phyloP scores from a whole-genome alignment of 2,797 vertebrate species.

The Acanthiza pusilla region DNA sequence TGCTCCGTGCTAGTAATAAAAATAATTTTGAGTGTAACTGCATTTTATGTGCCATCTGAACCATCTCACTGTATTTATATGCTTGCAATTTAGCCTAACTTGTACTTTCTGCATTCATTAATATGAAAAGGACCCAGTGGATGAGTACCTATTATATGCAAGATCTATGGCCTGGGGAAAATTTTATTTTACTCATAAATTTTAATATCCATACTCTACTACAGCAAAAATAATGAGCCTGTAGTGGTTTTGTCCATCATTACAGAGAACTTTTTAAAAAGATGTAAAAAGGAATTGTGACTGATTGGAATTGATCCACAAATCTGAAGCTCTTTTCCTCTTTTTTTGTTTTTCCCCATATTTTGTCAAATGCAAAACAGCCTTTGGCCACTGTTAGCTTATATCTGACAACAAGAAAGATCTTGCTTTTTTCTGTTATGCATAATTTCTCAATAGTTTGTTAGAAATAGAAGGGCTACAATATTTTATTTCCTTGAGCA shows the following conservation, averaged over 20 bases:
- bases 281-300: neutral
- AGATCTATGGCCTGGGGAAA: constrained; percentile 22
- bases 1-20: neutral
- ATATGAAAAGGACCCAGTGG: neutral
- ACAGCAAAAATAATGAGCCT: constrained; percentile 32
- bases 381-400: neutral
- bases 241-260: constrained; percentile 9
- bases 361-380: neutral
- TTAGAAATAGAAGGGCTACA: neutral
- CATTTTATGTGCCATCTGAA: constrained; percentile 28
- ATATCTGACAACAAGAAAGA: neutral
- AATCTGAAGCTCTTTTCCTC: neutral
- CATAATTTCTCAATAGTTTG: neutral
- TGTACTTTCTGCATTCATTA: constrained; percentile 24
- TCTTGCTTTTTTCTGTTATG: neutral
- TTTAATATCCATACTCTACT: constrained; percentile 14
- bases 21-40: neutral
- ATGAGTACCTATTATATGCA: neutral
- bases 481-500: neutral
- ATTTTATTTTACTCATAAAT: constrained; percentile 59
- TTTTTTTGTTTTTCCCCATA: no score
- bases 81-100: constrained; percentile 12
- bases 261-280: neutral
- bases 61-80: constrained; percentile 1
- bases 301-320: neutral